Conservation (phyloP, 2,113 vertebrate species). For the Callaeas wilsoni region DNA sequence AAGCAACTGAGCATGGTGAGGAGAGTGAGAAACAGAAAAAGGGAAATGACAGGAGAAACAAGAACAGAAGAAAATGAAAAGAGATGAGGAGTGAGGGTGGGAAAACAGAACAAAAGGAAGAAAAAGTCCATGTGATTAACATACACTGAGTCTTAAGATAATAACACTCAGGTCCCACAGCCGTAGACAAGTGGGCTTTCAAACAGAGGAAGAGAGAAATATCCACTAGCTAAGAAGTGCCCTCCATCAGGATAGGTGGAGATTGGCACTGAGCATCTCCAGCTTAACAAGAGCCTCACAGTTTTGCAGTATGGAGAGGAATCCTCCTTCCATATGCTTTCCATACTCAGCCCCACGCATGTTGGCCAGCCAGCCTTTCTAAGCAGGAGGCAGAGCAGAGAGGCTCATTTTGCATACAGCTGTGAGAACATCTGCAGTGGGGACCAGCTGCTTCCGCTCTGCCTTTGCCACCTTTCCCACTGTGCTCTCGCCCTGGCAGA, state of each 20-base stretch:
- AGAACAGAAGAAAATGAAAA: background rate
- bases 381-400: background rate
- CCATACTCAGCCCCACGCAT: accelerated
- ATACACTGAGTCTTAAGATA: background rate
- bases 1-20: background rate
- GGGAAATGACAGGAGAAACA: background rate
- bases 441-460: background rate
- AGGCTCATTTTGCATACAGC: background rate
- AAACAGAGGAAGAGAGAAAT: background rate
- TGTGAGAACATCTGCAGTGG: background rate
- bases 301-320: background rate
- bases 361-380: background rate
- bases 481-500: background rate
- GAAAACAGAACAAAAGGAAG: background rate
- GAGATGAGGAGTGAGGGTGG: background rate
- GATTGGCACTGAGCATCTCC: background rate
- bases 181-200: background rate
- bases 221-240: background rate
- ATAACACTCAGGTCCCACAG: background rate
- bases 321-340: background rate
- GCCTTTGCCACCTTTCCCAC: background rate
- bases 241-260: background rate
- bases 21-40: background rate
- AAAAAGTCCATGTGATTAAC: slow-evolving; percentile 29
- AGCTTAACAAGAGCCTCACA: background rate